Evolutionary conservation across 2,113 vertebrate genomes (phyloP).

Genomic region (Mobula hypostoma): DNA sequence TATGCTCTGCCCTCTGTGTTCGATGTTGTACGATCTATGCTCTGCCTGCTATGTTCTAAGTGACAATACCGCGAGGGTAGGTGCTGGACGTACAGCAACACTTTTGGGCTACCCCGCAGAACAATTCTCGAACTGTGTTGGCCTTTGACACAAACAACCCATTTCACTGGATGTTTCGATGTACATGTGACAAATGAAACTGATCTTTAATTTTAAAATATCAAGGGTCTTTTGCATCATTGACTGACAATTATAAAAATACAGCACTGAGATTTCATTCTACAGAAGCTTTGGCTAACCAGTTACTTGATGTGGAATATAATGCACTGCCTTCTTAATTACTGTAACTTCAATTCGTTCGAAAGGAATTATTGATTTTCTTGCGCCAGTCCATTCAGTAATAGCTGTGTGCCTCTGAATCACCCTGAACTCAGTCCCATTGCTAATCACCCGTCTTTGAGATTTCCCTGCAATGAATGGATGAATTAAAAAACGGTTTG

Average conservation of each 20-base stretch:
- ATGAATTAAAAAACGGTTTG: neutral
- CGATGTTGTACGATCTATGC: too few relatives aligned
- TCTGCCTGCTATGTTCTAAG: too few relatives aligned
- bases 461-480: neutral
- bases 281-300: neutral
- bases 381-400: neutral
- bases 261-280: neutral
- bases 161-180: too few relatives aligned
- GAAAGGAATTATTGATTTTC: slow-evolving; percentile 14
- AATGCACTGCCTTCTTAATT: slow-evolving; percentile 12
- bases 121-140: too few relatives aligned
- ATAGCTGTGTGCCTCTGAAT: neutral
- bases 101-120: too few relatives aligned
- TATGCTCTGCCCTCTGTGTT: too few relatives aligned
- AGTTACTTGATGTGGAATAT: neutral
- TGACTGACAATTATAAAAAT: neutral
- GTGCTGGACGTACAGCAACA: too few relatives aligned
- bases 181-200: too few relatives aligned
- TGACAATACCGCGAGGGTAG: too few relatives aligned
- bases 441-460: neutral
- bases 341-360: neutral
- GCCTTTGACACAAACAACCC: too few relatives aligned
- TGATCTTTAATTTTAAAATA: too few relatives aligned
- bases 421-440: neutral
- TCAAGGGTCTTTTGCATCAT: neutral